A percentile compares a stretch with the other conserved stretches of the same genome.
These are phyloP conservation scores for Seriola quinqueradiata DNA, from an alignment of 2,113 vertebrate genomes.

Conservation along the genomic window DNA sequence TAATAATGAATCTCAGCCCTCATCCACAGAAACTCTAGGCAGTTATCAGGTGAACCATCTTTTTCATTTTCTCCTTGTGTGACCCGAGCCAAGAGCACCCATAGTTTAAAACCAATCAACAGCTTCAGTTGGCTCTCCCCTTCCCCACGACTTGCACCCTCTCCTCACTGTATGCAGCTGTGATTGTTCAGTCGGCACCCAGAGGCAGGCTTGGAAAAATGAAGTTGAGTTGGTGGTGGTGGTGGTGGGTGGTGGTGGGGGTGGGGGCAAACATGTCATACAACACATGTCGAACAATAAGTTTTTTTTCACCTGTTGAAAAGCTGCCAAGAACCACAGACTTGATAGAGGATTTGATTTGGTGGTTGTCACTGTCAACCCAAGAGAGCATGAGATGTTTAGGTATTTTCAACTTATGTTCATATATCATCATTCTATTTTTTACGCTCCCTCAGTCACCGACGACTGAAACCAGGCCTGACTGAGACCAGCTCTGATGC, in stretches of 20 bases:
- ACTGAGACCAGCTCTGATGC: slow-evolving; percentile 14
- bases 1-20: slow-evolving; percentile 64
- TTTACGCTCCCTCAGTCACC: too few relatives aligned
- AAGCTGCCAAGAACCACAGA: slow-evolving; percentile 64
- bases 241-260: too few relatives aligned
- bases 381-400: background rate
- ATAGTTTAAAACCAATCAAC: slow-evolving; percentile 49
- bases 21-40: slow-evolving; percentile 46
- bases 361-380: background rate
- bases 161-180: slow-evolving; percentile 58
- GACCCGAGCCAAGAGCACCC: slow-evolving; percentile 33
- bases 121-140: slow-evolving; percentile 23
- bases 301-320: slow-evolving; percentile 17
- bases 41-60: slow-evolving; percentile 47
- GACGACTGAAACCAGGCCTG: background rate
- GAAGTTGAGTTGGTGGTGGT: background rate
- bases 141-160: slow-evolving; percentile 18
- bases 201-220: background rate
- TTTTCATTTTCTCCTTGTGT: slow-evolving; percentile 62
- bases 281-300: background rate
- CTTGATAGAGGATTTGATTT: background rate
- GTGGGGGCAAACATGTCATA: background rate
- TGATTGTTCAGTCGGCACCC: slow-evolving; percentile 55
- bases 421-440: background rate
- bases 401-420: background rate